Evolutionary conservation across 2,797 vertebrate species (phyloP), one percentile per base, ranked within the genome.

Genomic region (Coluber constrictor): DNA sequence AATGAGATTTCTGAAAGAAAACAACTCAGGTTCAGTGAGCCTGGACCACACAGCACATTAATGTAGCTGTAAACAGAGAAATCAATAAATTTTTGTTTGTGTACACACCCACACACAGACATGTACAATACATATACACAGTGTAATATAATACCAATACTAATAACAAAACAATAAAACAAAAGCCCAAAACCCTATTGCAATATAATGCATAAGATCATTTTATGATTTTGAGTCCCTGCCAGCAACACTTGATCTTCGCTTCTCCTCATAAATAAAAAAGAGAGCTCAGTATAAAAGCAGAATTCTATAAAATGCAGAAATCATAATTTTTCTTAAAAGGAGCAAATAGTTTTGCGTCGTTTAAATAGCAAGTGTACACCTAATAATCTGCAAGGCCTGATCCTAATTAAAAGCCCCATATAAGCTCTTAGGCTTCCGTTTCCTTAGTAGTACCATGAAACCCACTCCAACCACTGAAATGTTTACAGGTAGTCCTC

Each of bases 151-250:
- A 79, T 79, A 43, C 8, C 70, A 74, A 37, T 37, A 74, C n/a
- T 70, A 70, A n/a, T 70, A 20, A 70, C n/a, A 70, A 70, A 74
- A 74, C 60, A 37, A 74, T 74, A 37, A 37, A 74, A 74, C 66
- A 74, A 74, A 79, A 79, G 18, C 8, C 18, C 18, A 79, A 43
- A 43, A 79, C 8, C 3, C 7, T 43, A 43, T 23, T 23, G 18
- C 8, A 43, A 79, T 79, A 20, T 96, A 97, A 97, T 86, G 86
- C 79, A 86, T 95, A 95, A 93, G 95, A 94, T 86, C 94, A 92
- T 96, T 97, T 93, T 93, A 93, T 96, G 93, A 57, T 95, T 43
- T 96, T 0, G 16, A 91, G 90, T 97, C 90, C 91, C 94, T 70
- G 59, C 92, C 92, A 95, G 94, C 95, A 95, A 20, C 32, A 37